phyloP scores from a whole-genome alignment of 2,888 invertebrate genomes.

The Drosophila algonquin region DNA sequence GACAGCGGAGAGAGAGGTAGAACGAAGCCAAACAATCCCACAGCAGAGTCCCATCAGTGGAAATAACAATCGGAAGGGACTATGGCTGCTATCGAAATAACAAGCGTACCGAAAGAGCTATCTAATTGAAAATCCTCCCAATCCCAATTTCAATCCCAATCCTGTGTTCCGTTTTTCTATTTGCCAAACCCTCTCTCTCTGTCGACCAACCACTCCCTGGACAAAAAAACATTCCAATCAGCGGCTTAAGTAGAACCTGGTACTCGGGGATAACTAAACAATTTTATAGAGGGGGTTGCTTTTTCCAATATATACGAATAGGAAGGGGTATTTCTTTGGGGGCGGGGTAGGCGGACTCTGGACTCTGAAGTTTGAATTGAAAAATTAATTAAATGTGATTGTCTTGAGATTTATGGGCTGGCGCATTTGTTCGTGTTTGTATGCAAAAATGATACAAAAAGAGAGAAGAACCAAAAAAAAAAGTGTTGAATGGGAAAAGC shows the following conservation, averaged over 20 bases:
- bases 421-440: constrained; percentile 39
- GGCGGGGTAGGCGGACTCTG: background rate
- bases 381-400: constrained; percentile 78
- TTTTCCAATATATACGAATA: background rate
- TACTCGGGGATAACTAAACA: constrained; percentile 50
- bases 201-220: constrained; percentile 43
- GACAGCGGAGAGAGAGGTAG: too few species aligned
- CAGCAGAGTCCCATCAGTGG: background rate
- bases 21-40: constrained; percentile 17
- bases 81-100: constrained; percentile 23
- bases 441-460: constrained; percentile 17
- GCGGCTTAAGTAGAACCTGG: constrained; percentile 63
- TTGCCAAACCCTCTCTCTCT: constrained; percentile 36
- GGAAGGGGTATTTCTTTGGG: background rate
- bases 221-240: constrained; percentile 74
- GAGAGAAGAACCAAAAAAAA: background rate
- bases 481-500: background rate
- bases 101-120: constrained; percentile 48
- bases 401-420: constrained; percentile 67
- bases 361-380: constrained; percentile 24
- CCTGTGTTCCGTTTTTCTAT: constrained; percentile 17
- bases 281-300: constrained; percentile 47
- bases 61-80: background rate
- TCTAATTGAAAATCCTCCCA: constrained; percentile 77
- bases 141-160: constrained; percentile 1